These are phyloP conservation scores for Parnassius orleans DNA, from an alignment of 2,888 invertebrate species.

Conservation along the genomic window DNA sequence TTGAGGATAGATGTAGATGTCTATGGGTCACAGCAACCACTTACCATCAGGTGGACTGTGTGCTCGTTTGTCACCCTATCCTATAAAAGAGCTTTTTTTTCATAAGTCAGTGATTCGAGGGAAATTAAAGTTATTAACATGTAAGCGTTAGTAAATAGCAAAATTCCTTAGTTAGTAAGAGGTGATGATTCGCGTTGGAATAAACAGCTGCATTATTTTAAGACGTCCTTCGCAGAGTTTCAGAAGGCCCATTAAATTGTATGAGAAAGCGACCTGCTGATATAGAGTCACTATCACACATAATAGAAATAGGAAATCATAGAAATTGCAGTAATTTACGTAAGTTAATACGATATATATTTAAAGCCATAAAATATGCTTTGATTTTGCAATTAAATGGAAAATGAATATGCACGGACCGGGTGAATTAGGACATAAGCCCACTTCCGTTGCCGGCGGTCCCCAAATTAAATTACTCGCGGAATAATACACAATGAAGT, in stretches of 20 bases:
- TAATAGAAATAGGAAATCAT: constrained; percentile 6
- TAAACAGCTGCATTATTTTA: constrained; percentile 71
- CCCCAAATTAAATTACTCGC: constrained; percentile 59
- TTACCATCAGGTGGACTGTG: no score
- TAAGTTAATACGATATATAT: no score
- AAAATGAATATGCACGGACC: neutral
- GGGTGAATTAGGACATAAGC: constrained; percentile 47
- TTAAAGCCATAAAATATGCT: neutral
- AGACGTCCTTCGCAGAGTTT: constrained; percentile 74
- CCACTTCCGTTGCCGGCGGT: constrained; percentile 48
- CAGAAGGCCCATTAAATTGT: constrained; percentile 60
- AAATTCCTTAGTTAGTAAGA: constrained; percentile 21
- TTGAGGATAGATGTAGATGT: no score
- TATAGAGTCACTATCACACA: constrained; percentile 52
- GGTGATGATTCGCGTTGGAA: constrained; percentile 58
- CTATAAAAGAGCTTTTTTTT: no score
- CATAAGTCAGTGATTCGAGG: no score
- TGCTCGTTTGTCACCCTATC: no score
- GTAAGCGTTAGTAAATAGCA: constrained; percentile 14
- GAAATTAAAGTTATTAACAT: neutral
- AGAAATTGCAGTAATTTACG: no score
- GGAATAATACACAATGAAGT: constrained; percentile 54
- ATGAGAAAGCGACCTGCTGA: constrained; percentile 60
- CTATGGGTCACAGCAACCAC: no score
- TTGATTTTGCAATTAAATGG: neutral